Evolutionary conservation across 1,140 invertebrate genomes (phyloP).

Genomic region (Halictus rubicundus): DNA sequence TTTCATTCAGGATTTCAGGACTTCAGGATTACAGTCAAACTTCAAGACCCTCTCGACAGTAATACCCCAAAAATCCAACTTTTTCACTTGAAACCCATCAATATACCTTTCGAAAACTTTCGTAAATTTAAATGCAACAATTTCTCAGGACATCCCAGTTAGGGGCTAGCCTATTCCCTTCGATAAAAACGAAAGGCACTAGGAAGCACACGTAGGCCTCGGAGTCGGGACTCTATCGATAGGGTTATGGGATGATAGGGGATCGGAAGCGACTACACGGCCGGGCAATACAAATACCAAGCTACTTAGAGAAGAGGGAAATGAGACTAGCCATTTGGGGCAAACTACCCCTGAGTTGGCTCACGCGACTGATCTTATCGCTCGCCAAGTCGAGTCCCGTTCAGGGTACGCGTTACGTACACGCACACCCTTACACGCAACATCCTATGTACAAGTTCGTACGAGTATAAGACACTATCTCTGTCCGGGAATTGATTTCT

Average conservation of each 20-base stretch:
- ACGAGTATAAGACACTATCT: conserved; percentile 43
- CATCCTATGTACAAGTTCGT: conserved; percentile 6
- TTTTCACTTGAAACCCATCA: no score
- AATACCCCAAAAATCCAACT: no score
- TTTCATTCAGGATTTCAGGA: no score
- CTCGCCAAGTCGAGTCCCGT: conserved; percentile 51
- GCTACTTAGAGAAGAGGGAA: conserved; percentile 70
- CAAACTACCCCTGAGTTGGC: conserved; percentile 66
- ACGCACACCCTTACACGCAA: conserved; percentile 27
- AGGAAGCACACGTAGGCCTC: conserved; percentile 20
- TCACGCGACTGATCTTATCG: conserved; percentile 75
- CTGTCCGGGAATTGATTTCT: conserved; percentile 64
- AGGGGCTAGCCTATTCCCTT: conserved; percentile 23
- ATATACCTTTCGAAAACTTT: no score
- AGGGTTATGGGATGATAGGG: conserved; percentile 44
- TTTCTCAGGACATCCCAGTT: no score
- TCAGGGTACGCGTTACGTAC: conserved; percentile 41
- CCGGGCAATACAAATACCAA: conserved; percentile 60
- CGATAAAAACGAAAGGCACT: conserved; percentile 19
- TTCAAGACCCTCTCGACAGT: no score
- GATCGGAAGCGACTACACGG: conserved; percentile 34
- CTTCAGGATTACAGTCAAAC: no score
- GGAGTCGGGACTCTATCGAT: conserved; percentile 32
- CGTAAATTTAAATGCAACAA: no score
- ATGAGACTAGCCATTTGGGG: conserved; percentile 69